Evolutionary conservation across 2,888 invertebrate species (phyloP).

Genomic region (Cenopis cana): DNA sequence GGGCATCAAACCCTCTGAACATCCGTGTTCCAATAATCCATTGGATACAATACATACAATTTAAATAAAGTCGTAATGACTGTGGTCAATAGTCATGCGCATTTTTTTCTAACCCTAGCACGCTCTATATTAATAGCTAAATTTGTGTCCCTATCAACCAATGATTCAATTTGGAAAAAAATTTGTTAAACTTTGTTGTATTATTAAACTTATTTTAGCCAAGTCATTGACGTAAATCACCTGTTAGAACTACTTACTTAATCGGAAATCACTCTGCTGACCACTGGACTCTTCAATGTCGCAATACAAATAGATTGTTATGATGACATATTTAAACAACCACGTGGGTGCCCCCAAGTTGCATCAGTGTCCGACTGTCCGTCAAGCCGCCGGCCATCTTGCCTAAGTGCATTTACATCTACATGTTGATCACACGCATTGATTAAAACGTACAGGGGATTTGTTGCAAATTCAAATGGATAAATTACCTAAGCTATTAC

Average conservation of each 20-base stretch:
- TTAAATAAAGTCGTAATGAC: no score
- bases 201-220: not conserved
- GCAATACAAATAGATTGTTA: conserved; percentile 35
- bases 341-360: conserved; percentile 28
- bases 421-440: conserved; percentile 25
- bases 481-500: conserved; percentile 11
- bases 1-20: no score
- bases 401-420: conserved; percentile 30
- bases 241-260: not conserved
- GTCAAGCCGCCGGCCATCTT: conserved; percentile 21
- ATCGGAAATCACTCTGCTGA: conserved; percentile 5
- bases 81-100: no score
- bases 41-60: no score
- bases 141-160: no score
- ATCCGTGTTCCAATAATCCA: no score
- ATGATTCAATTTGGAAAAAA: no score
- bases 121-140: no score
- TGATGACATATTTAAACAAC: not conserved
- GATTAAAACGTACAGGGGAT: conserved; percentile 22
- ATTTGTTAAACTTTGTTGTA: not conserved
- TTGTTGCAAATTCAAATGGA: conserved; percentile 24
- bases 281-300: conserved; percentile 19
- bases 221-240: not conserved
- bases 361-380: conserved; percentile 29
- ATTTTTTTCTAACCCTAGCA: no score